A percentile compares a stretch with the other conserved stretches of the same genome.
Conservation (phyloP, 2,888 invertebrate species). For the Physocephala rufipes region DNA sequence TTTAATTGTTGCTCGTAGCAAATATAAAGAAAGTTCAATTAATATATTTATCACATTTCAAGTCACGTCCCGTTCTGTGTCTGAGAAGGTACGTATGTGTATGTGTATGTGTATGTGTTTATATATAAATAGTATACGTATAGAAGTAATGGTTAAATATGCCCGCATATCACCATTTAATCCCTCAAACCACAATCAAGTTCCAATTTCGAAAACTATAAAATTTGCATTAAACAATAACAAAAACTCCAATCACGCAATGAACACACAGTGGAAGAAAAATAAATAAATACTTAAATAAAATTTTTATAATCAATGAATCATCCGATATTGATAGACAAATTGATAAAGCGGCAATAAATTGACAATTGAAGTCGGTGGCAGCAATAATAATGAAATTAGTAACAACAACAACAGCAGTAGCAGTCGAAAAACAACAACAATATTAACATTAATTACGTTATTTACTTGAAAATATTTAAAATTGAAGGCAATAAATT, state of each 20-base stretch:
- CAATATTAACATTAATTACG: background rate
- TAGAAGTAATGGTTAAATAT: too few relatives aligned
- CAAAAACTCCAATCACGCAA: too few relatives aligned
- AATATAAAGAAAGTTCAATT: constrained; percentile 3
- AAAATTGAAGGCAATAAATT: constrained; percentile 25
- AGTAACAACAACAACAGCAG: constrained; percentile 1
- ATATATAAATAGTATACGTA: too few relatives aligned
- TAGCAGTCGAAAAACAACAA: background rate
- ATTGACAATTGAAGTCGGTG: constrained; percentile 3
- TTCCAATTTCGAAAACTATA: constrained; percentile 14
- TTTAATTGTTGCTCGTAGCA: background rate
- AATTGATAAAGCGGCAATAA: constrained; percentile 7
- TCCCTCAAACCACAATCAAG: too few relatives aligned
- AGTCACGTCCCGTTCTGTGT: too few relatives aligned
- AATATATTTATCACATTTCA: background rate
- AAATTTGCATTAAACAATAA: constrained; percentile 6
- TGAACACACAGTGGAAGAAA: too few relatives aligned
- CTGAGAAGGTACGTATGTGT: too few relatives aligned
- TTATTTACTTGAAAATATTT: background rate
- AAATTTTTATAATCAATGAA: constrained; percentile 26
- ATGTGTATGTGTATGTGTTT: too few relatives aligned
- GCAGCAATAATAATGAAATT: constrained; percentile 11
- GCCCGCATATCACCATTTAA: too few relatives aligned
- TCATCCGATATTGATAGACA: constrained; percentile 26
- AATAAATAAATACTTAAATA: constrained; percentile 21